phyloP scores from a whole-genome alignment of 2,113 vertebrate species.

The Alexandromys fortis region DNA sequence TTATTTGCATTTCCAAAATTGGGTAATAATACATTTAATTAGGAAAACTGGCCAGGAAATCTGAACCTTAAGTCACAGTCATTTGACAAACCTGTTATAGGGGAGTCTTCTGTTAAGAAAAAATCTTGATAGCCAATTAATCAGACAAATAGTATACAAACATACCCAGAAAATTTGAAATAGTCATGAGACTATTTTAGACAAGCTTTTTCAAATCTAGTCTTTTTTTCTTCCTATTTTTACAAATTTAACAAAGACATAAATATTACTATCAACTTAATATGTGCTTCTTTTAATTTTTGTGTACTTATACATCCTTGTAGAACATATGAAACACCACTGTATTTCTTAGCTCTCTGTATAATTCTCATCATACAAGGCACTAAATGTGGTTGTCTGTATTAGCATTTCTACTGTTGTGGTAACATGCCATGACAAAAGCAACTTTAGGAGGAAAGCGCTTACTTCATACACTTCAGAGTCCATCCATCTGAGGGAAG shows the following conservation, averaged over 20 bases:
- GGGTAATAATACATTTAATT: not conserved
- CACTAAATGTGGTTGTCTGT: not conserved
- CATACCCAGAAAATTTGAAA: not conserved
- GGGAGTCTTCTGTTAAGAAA: not conserved
- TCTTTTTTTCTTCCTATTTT: not conserved
- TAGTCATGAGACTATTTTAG: not conserved
- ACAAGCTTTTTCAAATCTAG: not conserved
- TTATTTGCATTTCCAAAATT: not conserved
- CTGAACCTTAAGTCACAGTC: not conserved
- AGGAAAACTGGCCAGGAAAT: not conserved
- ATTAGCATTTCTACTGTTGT: not conserved
- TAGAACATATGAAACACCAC: not conserved
- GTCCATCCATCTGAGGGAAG: not conserved
- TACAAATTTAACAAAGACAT: too few species aligned
- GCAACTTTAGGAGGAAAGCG: not conserved
- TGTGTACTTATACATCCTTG: not conserved
- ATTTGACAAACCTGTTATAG: not conserved
- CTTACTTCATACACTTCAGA: not conserved
- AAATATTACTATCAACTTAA: not conserved
- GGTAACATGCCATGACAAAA: not conserved
- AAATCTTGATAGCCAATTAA: not conserved
- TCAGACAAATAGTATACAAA: not conserved
- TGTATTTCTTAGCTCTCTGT: constrained; percentile 3
- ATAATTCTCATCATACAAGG: not conserved
- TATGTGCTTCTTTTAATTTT: not conserved